Evolutionary conservation across 2,888 invertebrate species (phyloP), one percentile per base, ranked within the genome.

Genomic region (Diabrotica balteata): DNA sequence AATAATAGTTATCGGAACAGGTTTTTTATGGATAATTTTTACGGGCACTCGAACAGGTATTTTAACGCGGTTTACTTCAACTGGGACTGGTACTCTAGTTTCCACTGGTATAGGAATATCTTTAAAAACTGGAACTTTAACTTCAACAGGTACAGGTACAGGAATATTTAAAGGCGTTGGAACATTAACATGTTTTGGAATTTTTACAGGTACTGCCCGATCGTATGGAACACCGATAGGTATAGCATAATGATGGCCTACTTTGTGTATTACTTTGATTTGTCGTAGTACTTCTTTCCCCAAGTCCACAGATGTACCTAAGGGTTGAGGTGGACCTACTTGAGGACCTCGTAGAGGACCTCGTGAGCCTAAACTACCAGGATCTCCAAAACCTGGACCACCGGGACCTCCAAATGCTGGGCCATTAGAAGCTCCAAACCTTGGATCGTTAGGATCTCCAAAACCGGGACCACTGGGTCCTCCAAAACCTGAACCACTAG

Each of bases 201-300:
- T 76, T 59, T 79, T 79, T 7, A 78, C 76, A 54, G 82, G 82
- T 10, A 86, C 85, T 45, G 72, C 78, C 62, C 77, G 75, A 58
- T 80, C 80, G 7, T 77, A 76, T 57, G 82, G 82, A 10, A 86
- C 85, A 2, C 86, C 84, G 58, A 85, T 85, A 32, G 87, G 87
- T 50, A 86, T 85, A 0, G 86, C 84, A n/a, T 86, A 84, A 7
- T 86, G 85, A 1, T 87, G 85, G 32, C 85, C 82, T 54, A 81
- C 71, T 59, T 84, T 86, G 68, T 85, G 84, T 11, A 85, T 82
- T 61, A 87, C 80, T 44, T 85, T 81, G 8, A 85, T 80, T 51
- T 84, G 82, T 11, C 81, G 71, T 42, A 71, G 71, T 43, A 77
- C 66, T 52, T 71, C 61, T 50, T 70, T 74, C 52, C 76, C 77